Conservation (phyloP, 2,888 invertebrate species). For the Mamestra brassicae region DNA sequence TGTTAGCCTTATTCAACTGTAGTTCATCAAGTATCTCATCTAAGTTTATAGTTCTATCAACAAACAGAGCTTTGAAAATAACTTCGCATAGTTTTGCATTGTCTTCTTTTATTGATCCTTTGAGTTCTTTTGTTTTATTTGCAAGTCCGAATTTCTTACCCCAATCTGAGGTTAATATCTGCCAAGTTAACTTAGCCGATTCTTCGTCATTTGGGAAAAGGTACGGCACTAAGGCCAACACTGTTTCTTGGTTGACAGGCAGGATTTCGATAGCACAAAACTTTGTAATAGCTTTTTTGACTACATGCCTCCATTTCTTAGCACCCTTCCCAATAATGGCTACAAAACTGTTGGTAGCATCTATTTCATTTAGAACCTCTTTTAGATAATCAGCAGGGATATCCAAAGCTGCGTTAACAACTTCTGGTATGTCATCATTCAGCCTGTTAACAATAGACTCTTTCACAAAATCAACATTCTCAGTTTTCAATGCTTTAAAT, state of each 20-base stretch:
- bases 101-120: slow-evolving; percentile 70
- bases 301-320: slow-evolving; percentile 84
- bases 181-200: slow-evolving; percentile 76
- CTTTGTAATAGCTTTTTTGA: slow-evolving; percentile 83
- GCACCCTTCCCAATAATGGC: slow-evolving; percentile 86
- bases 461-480: slow-evolving; percentile 91
- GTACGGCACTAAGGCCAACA: slow-evolving; percentile 92
- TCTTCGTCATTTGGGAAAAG: slow-evolving; percentile 90
- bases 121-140: slow-evolving; percentile 68
- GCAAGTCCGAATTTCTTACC: slow-evolving; percentile 79
- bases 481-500: slow-evolving; percentile 85
- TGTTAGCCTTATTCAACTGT: slow-evolving; percentile 76
- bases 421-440: slow-evolving; percentile 92
- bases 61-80: slow-evolving; percentile 80
- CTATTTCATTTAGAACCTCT: slow-evolving; percentile 83
- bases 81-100: slow-evolving; percentile 74
- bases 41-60: slow-evolving; percentile 73
- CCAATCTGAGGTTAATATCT: slow-evolving; percentile 82
- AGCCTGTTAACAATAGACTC: slow-evolving; percentile 92
- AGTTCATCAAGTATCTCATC: slow-evolving; percentile 77
- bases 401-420: slow-evolving; percentile 91
- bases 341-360: slow-evolving; percentile 87
- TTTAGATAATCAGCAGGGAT: slow-evolving; percentile 81
- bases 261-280: slow-evolving; percentile 84
- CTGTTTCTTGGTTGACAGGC: slow-evolving; percentile 90